A percentile compares a stretch with the other conserved stretches of the same genome.
Evolutionary conservation across 2,797 vertebrate genomes (phyloP).

Genomic region (Gymnodraco acuticeps): DNA sequence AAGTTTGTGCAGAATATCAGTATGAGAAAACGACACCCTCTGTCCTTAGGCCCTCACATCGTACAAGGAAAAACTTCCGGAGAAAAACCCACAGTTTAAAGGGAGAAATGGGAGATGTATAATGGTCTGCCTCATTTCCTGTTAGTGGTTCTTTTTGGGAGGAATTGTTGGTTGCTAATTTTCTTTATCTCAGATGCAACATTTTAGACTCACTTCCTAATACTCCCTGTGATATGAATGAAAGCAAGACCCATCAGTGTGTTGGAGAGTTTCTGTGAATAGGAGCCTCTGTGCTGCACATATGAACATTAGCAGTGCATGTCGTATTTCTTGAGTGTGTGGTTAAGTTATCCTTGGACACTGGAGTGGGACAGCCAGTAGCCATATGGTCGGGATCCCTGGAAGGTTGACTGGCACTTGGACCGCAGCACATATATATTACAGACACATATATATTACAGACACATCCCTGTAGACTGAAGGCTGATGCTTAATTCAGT

Average conservation of each 20-base stretch:
- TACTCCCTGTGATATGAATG: constrained; percentile 6
- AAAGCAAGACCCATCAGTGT: not conserved
- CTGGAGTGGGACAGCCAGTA: constrained; percentile 34
- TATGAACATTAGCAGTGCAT: constrained; percentile 22
- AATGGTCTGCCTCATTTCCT: constrained; percentile 15
- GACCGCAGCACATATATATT: constrained; percentile 19
- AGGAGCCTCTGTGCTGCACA: not conserved
- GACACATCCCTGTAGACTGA: constrained; percentile 32
- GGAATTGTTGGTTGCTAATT: constrained; percentile 7
- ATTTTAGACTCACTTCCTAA: constrained; percentile 9
- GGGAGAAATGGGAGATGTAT: not conserved
- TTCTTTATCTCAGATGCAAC: constrained; percentile 11
- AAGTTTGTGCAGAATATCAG: no score
- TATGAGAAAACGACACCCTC: no score
- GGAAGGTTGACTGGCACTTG: constrained; percentile 43
- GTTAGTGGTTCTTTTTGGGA: constrained; percentile 10
- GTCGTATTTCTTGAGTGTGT: constrained; percentile 12
- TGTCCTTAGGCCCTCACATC: no score
- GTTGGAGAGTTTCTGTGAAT: constrained; percentile 10
- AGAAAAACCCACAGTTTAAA: no score
- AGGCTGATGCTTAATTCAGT: constrained; percentile 26
- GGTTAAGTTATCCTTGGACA: constrained; percentile 25
- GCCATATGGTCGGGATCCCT: constrained; percentile 56
- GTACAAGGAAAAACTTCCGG: no score
- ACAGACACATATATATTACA: no score